Base-by-base conservation (phyloP, 2,797 vertebrate genomes). In the Bovichtus diacanthus region DNA sequence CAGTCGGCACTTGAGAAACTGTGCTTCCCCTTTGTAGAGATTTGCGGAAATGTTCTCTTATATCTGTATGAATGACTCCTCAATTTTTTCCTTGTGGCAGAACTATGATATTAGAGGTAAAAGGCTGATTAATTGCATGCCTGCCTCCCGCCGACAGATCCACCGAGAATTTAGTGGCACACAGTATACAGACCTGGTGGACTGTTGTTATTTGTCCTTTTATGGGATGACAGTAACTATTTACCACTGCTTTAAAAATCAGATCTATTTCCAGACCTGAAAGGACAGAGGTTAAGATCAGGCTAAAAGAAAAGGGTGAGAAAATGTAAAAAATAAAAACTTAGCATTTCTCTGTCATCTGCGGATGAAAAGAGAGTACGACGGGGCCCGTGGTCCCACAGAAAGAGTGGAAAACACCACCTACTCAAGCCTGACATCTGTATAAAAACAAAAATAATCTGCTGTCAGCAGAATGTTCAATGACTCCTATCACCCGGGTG, bases 381-480 rank as follows among this genome's bases (percentile, higher is more conserved):
- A 79, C 63, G 29, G 64, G 77, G 77, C 70, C 69, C 36, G 11
- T 19, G 41, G 87, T 78, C 81, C 83, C 81, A 82, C 78, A 87
- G 84, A 78, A 81, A 86, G 87, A 92, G 87, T 91, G 93, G 92
- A 94, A 96, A 96, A 94, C 93, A 94, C 92, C 93, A 93, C 83
- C 93, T 94, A 95, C 92, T 96, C 92, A 93, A 93, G 94, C 94
- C 91, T 96, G 93, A 95, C 95, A 96, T 96, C 92, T 95, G 93
- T 95, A 95, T 94, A 95, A 96, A 96, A 97, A 95, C 95, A 97
- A 95, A 95, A 96, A 96, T 96, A 96, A 96, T 96, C 95, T 96
- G 94, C 94, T 96, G 95, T 96, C 95, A 97, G 95, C 95, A 96
- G 91, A 96, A 96, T 94, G 94, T 95, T 95, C 93, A 91, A 90